These are phyloP conservation scores for Heliocidaris tuberculata DNA, from an alignment of 35 echinoderm and acorn worm species.

Conservation along the genomic window DNA sequence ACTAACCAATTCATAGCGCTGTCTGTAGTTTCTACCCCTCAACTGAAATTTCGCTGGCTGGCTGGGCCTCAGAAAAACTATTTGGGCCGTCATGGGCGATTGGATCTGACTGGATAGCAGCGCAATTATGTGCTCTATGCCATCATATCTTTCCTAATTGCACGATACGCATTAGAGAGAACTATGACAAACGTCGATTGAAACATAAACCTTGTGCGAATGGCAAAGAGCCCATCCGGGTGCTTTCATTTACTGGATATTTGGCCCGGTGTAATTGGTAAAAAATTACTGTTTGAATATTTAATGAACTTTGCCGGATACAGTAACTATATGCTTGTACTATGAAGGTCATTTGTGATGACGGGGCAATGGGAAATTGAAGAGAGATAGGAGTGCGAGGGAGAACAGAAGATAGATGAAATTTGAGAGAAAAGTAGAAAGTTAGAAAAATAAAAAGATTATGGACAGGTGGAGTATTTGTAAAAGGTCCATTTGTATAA, in stretches of 20 bases:
- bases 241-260: slow-evolving; percentile 35
- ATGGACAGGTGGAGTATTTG: neutral
- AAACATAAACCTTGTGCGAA: neutral
- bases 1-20: neutral
- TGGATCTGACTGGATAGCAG: slow-evolving; percentile 11
- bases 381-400: neutral
- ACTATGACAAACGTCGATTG: slow-evolving; percentile 21
- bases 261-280: slow-evolving; percentile 48
- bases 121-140: slow-evolving; percentile 32
- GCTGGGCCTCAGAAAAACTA: slow-evolving; percentile 31
- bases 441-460: neutral
- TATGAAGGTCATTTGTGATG: slow-evolving; percentile 47
- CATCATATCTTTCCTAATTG: slow-evolving; percentile 39
- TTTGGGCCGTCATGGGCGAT: slow-evolving; percentile 3
- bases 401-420: neutral
- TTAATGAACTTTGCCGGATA: slow-evolving; percentile 38
- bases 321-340: slow-evolving; percentile 38
- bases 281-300: slow-evolving; percentile 54
- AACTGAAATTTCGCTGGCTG: neutral
- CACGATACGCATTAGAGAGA: slow-evolving; percentile 22
- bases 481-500: neutral
- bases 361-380: neutral
- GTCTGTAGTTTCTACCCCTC: neutral
- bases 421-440: neutral
- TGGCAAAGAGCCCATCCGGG: slow-evolving; percentile 29